A percentile compares a stretch with the other conserved stretches of the same genome.
These are phyloP conservation scores for Hyperopisus bebe DNA, from an alignment of 2,113 vertebrate genomes.

Conservation along the genomic window DNA sequence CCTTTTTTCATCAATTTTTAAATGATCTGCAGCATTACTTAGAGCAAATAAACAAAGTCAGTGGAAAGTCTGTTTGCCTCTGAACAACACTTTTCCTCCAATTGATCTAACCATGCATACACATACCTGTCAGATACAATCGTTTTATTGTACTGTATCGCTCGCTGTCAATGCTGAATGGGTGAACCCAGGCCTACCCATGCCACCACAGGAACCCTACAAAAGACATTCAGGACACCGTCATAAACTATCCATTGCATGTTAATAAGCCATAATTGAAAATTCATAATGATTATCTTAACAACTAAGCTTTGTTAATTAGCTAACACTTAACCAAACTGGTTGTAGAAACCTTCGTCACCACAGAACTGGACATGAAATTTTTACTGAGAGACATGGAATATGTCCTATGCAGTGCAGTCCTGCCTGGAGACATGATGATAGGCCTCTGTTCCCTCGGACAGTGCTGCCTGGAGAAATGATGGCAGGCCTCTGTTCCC, in stretches of 20 bases:
- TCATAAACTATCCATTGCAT: not conserved
- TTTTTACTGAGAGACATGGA: not conserved
- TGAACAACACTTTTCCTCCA: not conserved
- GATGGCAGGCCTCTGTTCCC: not conserved
- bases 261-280: not conserved
- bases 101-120: not conserved
- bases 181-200: too few relatives aligned
- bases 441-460: conserved; percentile 11
- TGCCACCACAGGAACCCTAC: not conserved
- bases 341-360: not conserved
- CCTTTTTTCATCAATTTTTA: not conserved
- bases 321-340: not conserved
- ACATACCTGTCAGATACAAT: not conserved
- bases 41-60: not conserved
- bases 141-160: not conserved
- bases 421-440: not conserved
- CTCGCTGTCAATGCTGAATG: not conserved
- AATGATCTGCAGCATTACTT: not conserved
- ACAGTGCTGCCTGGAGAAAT: not conserved
- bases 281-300: not conserved
- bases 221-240: not conserved
- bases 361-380: not conserved
- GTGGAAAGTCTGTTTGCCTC: not conserved
- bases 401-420: not conserved
- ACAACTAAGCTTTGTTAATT: not conserved